Base-by-base conservation (phyloP, 23 tunicate species). In the Botrylloides violaceus region DNA sequence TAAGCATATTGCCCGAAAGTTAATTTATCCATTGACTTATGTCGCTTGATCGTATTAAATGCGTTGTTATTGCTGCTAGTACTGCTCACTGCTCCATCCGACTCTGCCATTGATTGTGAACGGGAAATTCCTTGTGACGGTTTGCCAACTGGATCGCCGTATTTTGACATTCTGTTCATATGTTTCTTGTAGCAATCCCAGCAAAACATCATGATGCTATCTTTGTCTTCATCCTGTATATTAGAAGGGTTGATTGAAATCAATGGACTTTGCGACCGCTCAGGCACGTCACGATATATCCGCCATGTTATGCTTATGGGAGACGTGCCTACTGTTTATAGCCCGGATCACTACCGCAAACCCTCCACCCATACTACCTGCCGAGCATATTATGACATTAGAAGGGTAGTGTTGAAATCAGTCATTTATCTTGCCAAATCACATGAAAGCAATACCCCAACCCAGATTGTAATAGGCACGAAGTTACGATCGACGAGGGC, bases 141-240 rank as follows among this genome's bases (percentile, higher is more conserved):
- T 38, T 4, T 36, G 20, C 73, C 73, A 29, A 66, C 24, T n/a
- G 73, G 73, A 39, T 66, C 73, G 4, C 73, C 73, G 39, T 66
- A 66, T 66, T 35, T 66, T 15, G 73, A 66, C 73, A 66, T 66
- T 33, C 73, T 4, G 27, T 18, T 26, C 57, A 66, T 66, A 53
- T 66, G 73, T n/a, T 66, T 66, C 36, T 66, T 66, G 59, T 66
- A 66, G 36, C 73, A 66, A 22, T 66, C 73, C 73, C 73, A 66
- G 39, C 73, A 66, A 66, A 66, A 38, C 39, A 66, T 15, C 73
- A 66, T 66, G 9, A 15, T 21, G 12, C 25, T 3, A 21, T 63
- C 70, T 38, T 66, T 66, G 57, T 66, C 73, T 36, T 66, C 73
- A 29, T 66, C 73, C 73, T 66, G 73, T 33, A 12, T 27, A 31